Percentiles rank a stretch among this genome's conserved stretches.
Conservation (phyloP, 2,797 vertebrate species). For the Falco novaeseelandiae region DNA sequence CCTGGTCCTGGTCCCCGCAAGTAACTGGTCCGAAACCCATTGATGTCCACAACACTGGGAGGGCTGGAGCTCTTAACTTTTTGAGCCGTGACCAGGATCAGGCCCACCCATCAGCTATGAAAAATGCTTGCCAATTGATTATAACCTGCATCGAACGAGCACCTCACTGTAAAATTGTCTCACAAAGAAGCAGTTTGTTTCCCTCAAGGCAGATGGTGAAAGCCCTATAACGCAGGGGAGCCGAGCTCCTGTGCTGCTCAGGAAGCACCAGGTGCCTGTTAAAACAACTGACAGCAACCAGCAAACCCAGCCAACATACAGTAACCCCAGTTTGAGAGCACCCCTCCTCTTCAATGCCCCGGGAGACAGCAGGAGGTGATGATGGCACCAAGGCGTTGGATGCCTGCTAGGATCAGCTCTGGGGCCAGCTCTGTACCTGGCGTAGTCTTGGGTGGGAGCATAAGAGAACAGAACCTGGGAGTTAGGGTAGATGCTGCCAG, state of each 20-base stretch:
- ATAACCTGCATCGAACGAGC: conserved; percentile 49
- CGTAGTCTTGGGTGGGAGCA: not conserved
- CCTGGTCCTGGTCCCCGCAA: not conserved
- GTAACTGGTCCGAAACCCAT: not conserved
- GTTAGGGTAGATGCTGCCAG: not conserved
- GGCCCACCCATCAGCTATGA: not conserved
- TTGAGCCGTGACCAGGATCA: not conserved
- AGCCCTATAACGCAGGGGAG: not conserved
- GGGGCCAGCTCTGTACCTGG: not conserved
- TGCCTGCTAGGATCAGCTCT: not conserved
- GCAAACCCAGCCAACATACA: not conserved
- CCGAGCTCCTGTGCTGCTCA: not conserved
- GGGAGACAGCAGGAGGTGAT: not conserved
- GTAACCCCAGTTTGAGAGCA: not conserved
- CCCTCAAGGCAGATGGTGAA: not conserved
- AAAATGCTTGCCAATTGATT: conserved; percentile 76
- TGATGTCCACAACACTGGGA: not conserved
- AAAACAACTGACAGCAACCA: not conserved
- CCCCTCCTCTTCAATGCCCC: not conserved
- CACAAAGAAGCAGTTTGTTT: conserved; percentile 17
- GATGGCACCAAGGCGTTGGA: not conserved
- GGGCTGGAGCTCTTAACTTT: not conserved
- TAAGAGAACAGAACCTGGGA: not conserved
- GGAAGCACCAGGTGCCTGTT: not conserved
- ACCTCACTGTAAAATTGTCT: not conserved